Conservation (phyloP, 2,113 vertebrate genomes). For the Onychostoma macrolepis region DNA sequence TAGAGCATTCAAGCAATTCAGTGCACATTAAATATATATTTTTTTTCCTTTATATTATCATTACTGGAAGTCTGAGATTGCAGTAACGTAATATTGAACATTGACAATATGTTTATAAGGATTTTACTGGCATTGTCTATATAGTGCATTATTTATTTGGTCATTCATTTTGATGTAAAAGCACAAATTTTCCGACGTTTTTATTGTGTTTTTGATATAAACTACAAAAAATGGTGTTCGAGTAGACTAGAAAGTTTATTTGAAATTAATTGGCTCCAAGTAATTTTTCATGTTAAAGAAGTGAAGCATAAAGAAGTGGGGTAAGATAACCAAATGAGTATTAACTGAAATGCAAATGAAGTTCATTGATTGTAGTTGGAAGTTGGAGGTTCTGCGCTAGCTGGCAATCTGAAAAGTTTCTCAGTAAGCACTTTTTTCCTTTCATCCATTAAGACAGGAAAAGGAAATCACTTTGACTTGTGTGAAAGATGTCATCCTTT, state of each 20-base stretch:
- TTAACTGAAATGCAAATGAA: conserved; percentile 5
- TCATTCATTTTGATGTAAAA: background rate
- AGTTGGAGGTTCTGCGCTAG: background rate
- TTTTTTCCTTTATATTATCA: background rate
- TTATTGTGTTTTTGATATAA: background rate
- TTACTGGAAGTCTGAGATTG: background rate
- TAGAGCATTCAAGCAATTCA: background rate
- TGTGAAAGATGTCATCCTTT: conserved; percentile 4
- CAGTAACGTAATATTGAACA: background rate
- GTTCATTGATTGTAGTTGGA: background rate
- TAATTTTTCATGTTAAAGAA: conserved; percentile 1
- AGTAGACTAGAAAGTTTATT: background rate
- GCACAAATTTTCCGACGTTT: background rate
- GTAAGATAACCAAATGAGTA: background rate
- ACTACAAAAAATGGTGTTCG: background rate
- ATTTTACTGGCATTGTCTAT: background rate
- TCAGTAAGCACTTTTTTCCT: background rate
- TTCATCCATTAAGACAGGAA: background rate
- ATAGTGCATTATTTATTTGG: background rate
- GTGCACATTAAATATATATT: background rate
- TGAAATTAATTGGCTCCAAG: background rate
- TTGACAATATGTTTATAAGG: background rate
- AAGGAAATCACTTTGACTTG: background rate
- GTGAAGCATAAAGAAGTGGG: background rate
- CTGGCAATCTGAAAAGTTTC: background rate